These are phyloP conservation scores for Cyanoramphus novaezelandiae DNA, from an alignment of 2,113 vertebrate species.

Conservation along the genomic window DNA sequence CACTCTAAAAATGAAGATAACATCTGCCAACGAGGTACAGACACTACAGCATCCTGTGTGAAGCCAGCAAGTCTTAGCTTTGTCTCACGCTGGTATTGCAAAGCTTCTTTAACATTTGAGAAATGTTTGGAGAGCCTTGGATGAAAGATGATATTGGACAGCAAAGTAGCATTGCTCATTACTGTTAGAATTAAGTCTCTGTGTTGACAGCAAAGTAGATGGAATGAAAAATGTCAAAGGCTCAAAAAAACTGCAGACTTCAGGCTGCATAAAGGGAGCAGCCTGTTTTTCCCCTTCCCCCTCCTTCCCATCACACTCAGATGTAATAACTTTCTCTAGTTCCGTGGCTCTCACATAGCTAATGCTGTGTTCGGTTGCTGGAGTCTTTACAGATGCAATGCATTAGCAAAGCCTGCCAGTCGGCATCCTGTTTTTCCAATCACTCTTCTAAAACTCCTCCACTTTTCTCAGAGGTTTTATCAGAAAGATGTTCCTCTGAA, in stretches of 20 bases:
- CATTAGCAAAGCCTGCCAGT: constrained; percentile 67
- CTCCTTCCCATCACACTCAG: constrained; percentile 28
- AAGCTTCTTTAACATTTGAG: background rate
- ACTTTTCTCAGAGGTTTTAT: constrained; percentile 81
- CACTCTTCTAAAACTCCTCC: constrained; percentile 76
- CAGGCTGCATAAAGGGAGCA: constrained; percentile 17
- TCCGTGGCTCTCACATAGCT: constrained; percentile 33
- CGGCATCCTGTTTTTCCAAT: constrained; percentile 77
- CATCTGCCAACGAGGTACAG: background rate
- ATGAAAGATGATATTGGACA: background rate
- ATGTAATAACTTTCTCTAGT: constrained; percentile 61
- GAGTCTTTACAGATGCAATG: constrained; percentile 62
- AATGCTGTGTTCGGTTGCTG: constrained; percentile 19
- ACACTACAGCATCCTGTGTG: background rate
- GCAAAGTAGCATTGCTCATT: constrained; percentile 49
- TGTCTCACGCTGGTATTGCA: background rate
- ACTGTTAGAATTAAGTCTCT: background rate
- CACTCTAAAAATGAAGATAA: constrained; percentile 4
- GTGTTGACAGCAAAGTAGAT: constrained; percentile 20
- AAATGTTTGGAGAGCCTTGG: background rate
- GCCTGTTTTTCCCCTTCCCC: constrained; percentile 29
- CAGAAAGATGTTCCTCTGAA: constrained; percentile 72
- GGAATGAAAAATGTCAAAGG: constrained; percentile 44
- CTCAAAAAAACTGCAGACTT: constrained; percentile 10
- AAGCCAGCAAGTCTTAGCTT: background rate